Evolutionary conservation across 2,113 vertebrate species (phyloP), one percentile per base, ranked within the genome.

Genomic region (Octodon degus): DNA sequence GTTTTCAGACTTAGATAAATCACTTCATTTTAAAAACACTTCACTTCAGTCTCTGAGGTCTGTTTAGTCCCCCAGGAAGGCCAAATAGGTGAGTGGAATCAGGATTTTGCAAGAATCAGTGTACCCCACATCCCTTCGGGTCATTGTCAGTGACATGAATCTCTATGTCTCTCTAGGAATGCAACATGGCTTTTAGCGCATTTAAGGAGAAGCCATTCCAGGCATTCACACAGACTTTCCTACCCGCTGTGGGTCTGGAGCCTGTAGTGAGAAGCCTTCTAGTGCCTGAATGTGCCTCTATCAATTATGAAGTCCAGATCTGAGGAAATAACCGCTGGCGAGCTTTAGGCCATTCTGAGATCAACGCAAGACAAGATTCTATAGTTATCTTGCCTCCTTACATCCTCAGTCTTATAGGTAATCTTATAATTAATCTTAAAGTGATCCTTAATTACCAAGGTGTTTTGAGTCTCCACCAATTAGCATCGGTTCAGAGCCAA

Each of bases 381-480:
- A 80, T 62, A 92, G 65, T 92, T 95, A 70, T 82, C 9, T 88
- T 16, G 92, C 43, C 9, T 92, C 19, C 40, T 68, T 79, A 89
- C 91, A 65, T 19, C 32, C 16, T 83, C 53, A 53, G 58, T 83
- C 11, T 70, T 65, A 53, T 37, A 72, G 20, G 34, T 80, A 17
- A 70, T 19, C 34, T 70, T 19, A 68, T 19, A 70, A 32, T 68
- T 68, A n/a, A 68, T 68, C 67, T 34, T 68, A 34, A 68, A 34
- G 67, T 19, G n/a, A 70, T 70, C 34, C 67, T 70, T n/a, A 1
- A 85, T 32, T 32, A 62, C 5, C 4, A 34, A 79, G 22, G 3
- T 60, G 11, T 76, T 83, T 82, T 60, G 58, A 93, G 16, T 65
- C 87, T 86, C 67, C 27, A 93, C 72, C 43, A 93, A 72, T 82